Evolutionary conservation across 37 sponge, comb jelly and placozoan species (phyloP).

Genomic region (Oopsacas minuta): DNA sequence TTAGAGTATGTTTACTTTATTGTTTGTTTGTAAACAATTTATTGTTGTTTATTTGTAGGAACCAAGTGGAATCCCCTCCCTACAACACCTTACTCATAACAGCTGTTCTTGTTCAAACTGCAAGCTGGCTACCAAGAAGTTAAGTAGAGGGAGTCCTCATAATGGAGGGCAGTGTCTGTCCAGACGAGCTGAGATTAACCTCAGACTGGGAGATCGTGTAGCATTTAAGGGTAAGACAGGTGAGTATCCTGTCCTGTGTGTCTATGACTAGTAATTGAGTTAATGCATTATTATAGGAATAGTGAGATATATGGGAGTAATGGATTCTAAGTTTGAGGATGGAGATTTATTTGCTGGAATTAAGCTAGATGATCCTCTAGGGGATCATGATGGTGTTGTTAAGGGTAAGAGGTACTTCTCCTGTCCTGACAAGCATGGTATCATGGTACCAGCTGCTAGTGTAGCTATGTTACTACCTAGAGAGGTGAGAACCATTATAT

Average conservation of each 20-base stretch:
- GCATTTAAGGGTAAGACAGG: neutral
- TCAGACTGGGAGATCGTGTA: constrained; percentile 55
- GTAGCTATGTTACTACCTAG: constrained; percentile 23
- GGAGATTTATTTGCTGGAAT: constrained; percentile 42
- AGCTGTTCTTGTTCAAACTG: neutral
- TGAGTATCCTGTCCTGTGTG: neutral
- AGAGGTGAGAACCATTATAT: neutral
- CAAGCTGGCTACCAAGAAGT: constrained; percentile 17
- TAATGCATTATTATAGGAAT: constrained; percentile 26
- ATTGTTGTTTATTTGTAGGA: neutral
- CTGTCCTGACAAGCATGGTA: constrained; percentile 10
- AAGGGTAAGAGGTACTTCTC: constrained; percentile 15
- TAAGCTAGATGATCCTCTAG: constrained; percentile 67
- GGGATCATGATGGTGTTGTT: neutral
- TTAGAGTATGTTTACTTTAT: neutral
- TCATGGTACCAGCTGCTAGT: neutral
- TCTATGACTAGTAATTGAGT: neutral
- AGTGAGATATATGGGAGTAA: constrained; percentile 55
- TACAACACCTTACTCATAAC: neutral
- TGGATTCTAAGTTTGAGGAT: constrained; percentile 41
- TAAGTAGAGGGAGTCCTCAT: neutral
- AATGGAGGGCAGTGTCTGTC: neutral
- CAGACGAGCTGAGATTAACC: neutral
- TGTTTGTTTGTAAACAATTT: neutral
- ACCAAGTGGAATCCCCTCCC: neutral